phyloP scores from a whole-genome alignment of 2,888 invertebrate species.

The Cataglyphis rosenhaueri region DNA sequence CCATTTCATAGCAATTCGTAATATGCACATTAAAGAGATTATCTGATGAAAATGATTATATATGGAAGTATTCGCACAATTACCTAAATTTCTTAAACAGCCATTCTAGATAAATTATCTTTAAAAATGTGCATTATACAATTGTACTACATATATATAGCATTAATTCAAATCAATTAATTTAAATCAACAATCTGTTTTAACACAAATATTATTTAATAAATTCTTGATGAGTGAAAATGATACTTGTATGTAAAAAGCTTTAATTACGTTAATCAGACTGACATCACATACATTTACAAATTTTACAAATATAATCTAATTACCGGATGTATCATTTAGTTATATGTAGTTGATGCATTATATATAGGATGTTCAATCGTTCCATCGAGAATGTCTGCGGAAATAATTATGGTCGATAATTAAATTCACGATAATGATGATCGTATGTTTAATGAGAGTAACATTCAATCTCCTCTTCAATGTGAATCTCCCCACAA shows the following conservation, averaged over 20 bases:
- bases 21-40: slow-evolving; percentile 29
- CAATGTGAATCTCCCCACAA: not conserved
- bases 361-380: not conserved
- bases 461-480: slow-evolving; percentile 21
- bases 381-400: not conserved
- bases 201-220: not conserved
- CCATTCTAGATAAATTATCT: not conserved
- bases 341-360: not conserved
- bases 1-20: slow-evolving; percentile 2
- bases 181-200: not conserved
- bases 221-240: not conserved
- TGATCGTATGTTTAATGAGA: slow-evolving; percentile 9
- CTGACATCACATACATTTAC: not conserved
- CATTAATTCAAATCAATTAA: not conserved
- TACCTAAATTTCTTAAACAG: not conserved
- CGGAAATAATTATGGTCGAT: slow-evolving; percentile 29
- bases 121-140: not conserved
- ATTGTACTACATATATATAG: not conserved
- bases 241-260: not conserved
- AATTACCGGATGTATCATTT: slow-evolving; percentile 13
- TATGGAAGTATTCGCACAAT: not conserved
- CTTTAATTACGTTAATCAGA: not conserved
- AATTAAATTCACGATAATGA: slow-evolving; percentile 45
- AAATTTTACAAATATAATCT: slow-evolving; percentile 22
- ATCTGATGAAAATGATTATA: not conserved